Base-by-base conservation (phyloP, 1,140 invertebrate genomes). In the Drosophila ambigua region DNA sequence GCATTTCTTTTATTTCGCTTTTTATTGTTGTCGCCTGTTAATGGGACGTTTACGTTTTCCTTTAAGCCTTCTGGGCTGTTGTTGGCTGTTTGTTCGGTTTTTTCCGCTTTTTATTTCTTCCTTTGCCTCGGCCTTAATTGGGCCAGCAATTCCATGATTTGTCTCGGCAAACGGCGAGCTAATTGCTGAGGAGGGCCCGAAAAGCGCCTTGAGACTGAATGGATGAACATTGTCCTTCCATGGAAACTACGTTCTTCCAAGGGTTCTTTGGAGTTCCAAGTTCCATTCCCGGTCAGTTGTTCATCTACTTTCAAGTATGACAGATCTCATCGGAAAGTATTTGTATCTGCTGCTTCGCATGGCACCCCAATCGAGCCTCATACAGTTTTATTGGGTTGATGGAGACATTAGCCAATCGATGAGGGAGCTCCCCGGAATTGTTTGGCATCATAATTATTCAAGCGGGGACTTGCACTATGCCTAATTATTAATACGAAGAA, bases 1-100 rank as follows among this genome's bases (percentile, higher is more conserved):
- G 62, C 72, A 87, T 79, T 87, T 87, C 71, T 82, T 83, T 88
- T 74, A 77, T 79, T 88, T 82, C 31, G 28, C 66, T 64, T 76
- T 79, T 78, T 82, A 87, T 82, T 81, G 75, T 79, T 69, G 75
- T 71, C 63, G 82, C 71, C 63, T 72, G 87, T 74, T 55, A 81
- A 85, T 83, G 60, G 49, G 52, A 55, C 63, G 63, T 57, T 82
- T 82, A 55, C 63, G 63, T 57, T 82, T 82, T 78, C 72, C 76
- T 52, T 85, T 69, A 79, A 78, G 71, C 63, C 79, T 64, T 76
- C 61, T 57, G 35, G 26, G 44, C 43, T 46, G 43, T 16, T 69
- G 24, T 51, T 50, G 39, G 16, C 7, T 64, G 13, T 57, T 45
- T 55, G 39, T 63, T 61, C 48, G 31, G 35, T 15, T 13, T 9